Conservation (phyloP, 2,113 vertebrate genomes). For the Ovis canadensis region DNA sequence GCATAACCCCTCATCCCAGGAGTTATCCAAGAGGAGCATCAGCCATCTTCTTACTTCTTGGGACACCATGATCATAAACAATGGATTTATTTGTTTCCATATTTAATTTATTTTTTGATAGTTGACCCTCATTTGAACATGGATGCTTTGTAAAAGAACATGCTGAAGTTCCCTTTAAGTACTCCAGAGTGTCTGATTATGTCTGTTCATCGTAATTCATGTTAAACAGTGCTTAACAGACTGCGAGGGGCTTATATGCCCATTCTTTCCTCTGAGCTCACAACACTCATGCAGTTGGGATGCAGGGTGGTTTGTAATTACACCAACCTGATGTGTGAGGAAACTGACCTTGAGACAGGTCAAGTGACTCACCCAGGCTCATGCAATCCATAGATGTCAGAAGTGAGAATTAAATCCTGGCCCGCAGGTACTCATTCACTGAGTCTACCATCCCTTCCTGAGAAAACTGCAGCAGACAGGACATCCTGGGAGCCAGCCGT, state of each 20-base stretch:
- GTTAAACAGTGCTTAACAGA: not conserved
- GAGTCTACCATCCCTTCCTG: not conserved
- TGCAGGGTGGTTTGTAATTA: not conserved
- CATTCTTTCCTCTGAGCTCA: not conserved
- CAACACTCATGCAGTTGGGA: not conserved
- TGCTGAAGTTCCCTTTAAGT: not conserved
- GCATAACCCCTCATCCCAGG: not conserved
- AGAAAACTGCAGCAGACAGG: not conserved
- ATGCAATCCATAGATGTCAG: not conserved
- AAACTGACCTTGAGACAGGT: not conserved
- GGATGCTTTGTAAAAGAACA: not conserved
- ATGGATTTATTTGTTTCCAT: not conserved
- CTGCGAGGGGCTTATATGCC: not conserved
- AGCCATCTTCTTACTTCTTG: not conserved
- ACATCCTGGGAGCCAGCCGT: not conserved
- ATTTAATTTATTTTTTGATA: not conserved
- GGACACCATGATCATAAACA: not conserved
- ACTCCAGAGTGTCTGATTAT: not conserved
- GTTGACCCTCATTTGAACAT: not conserved
- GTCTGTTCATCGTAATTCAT: not conserved
- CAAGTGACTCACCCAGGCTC: not conserved
- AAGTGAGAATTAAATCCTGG: not conserved
- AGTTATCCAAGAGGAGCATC: not conserved
- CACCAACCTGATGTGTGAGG: not conserved
- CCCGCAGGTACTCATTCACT: not conserved